Base-by-base conservation (phyloP, 2,888 invertebrate species). In the Acanthosoma haemorrhoidale region DNA sequence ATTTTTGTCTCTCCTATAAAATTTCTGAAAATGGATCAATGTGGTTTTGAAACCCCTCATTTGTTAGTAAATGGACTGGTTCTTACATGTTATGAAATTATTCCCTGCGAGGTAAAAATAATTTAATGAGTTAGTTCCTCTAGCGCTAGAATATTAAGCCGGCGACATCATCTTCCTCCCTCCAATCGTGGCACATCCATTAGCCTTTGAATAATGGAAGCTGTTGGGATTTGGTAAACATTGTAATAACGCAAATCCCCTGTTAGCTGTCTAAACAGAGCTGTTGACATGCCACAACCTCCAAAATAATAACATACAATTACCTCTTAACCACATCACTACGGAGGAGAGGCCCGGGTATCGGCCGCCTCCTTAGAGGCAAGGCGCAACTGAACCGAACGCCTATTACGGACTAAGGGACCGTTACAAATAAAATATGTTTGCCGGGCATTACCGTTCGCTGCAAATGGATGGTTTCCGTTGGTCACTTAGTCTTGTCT, bases 241-340 rank as follows among this genome's bases (percentile, higher is more conserved):
- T 39, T 63, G 41, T 63, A 63, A 63, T 38, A 39, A 25, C 36
- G 29, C 31, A 63, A 63, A 63, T 63, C 63, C 38, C n/a, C 41
- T 15, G 39, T 38, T 63, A 21, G 61, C 21, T 39, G n/a, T 21
- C 63, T 63, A 63, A 63, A 41, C 4, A 63, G 41, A 63, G 63
- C 39, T 63, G 63, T 63, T 63, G 63, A 63, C 63, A 41, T 29
- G 63, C 9, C 25, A 18, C 21, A 41, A 25, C 39, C 63, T 39
- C 63, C 25, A 36, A 39, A 39, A 39, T 41, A 63, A 63, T 63
- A 39, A 38, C 41, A 63, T 63, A 29, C 63, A 41, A 63, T 63
- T 63, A 63, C 39, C 15, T 3, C 25, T n/a, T 39, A 63, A 41
- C 63, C 41, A 41, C 63, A 51, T n/a, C 51, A 11, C n/a, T n/a